Conservation (phyloP, 2,797 vertebrate species). For the Oceanodroma leucorhoa region DNA sequence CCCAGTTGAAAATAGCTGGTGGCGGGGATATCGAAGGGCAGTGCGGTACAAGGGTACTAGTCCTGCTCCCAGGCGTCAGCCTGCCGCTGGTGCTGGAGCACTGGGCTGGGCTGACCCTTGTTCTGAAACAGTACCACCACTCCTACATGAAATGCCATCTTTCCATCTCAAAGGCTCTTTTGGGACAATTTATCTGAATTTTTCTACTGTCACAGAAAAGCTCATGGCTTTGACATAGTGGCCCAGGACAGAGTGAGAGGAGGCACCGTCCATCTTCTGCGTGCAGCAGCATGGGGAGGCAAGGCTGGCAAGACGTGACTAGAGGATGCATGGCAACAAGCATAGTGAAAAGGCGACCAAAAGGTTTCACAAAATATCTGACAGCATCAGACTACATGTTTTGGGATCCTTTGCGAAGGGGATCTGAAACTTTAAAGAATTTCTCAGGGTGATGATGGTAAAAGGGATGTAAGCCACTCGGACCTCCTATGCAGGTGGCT, state of each 20-base stretch:
- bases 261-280: fast-evolving
- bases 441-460: not conserved
- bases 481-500: not conserved
- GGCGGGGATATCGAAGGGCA: not conserved
- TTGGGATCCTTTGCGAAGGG: not conserved
- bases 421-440: not conserved
- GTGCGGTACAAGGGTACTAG: not conserved
- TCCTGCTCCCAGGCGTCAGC: not conserved
- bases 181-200: not conserved
- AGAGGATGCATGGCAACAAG: not conserved
- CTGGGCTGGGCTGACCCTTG: not conserved
- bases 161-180: not conserved
- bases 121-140: not conserved
- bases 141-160: not conserved
- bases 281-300: not conserved
- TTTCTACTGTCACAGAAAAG: not conserved
- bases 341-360: fast-evolving
- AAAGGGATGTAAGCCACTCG: not conserved
- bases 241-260: not conserved
- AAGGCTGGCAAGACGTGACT: not conserved
- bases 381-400: not conserved
- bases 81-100: not conserved
- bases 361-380: not conserved
- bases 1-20: not conserved
- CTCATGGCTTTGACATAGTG: not conserved